Evolutionary conservation across 2,888 invertebrate species (phyloP), one percentile per base, ranked within the genome.

Genomic region (Habrosyne pyritoides): DNA sequence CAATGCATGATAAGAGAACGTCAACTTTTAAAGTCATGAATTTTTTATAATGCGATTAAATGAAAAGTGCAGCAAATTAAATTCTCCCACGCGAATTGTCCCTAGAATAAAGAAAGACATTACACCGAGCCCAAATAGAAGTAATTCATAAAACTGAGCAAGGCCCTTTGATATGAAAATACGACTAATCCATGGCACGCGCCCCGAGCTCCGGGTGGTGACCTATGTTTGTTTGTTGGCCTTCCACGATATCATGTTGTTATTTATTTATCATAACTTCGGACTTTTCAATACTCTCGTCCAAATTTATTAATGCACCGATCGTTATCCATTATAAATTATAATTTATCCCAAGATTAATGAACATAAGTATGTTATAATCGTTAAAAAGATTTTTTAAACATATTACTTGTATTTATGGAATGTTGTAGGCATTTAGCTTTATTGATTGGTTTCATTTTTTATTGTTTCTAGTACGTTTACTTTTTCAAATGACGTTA

Each of bases 111-210:
- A 89, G 85, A 81, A 82, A 88, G 89, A 89, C 87, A 83, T 89
- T 83, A 84, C 77, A 78, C 68, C 75, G 75, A 67, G 64, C 82
- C 81, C 78, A 79, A 88, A 88, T 84, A 81, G 81, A 79, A 87
- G 84, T 86, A 87, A 90, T 88, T 89, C 86, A 89, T 89, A 89
- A 89, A 86, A 86, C 79, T 84, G 82, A 86, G 86, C 84, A 75
- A n/a, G 77, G 75, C 77, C 84, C 85, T 91, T 91, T 91, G 86
- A 91, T 91, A 91, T 91, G 90, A 92, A 91, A 92, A 91, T 91
- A 81, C 79, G 75, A 70, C 77, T 90, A 91, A 92, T 90, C 91
- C 89, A 60, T 57, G 88, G 83, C 91, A 91, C 91, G 91, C 90
- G 91, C 83, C 69, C 76, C 61, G 67, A 76, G 66, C 84, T 71